A percentile compares a stretch with the other conserved stretches of the same genome.
Evolutionary conservation across 2,113 vertebrate species (phyloP).

Genomic region (Passer montanus): DNA sequence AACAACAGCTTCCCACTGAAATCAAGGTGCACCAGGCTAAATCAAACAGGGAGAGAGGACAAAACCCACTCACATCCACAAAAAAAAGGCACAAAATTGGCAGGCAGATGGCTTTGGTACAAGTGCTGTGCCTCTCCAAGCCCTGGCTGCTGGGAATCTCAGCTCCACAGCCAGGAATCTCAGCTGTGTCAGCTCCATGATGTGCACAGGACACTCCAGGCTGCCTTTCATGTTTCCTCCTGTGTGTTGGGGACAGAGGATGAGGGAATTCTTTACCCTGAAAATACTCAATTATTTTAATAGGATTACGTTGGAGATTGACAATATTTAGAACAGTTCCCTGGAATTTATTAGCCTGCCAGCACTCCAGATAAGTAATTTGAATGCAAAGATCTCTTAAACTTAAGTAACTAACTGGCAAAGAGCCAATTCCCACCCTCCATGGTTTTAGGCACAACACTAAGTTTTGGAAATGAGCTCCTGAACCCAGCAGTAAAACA

Average conservation of each 20-base stretch:
- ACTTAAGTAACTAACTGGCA: conserved; percentile 75
- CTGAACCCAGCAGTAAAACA: not conserved
- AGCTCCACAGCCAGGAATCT: not conserved
- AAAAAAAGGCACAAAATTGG: not conserved
- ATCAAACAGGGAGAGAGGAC: not conserved
- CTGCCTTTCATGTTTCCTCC: conserved; percentile 48
- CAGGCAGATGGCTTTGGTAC: rapidly evolving
- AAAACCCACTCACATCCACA: rapidly evolving
- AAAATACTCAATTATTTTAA: conserved; percentile 78
- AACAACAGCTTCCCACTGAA: not conserved
- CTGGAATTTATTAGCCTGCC: conserved; percentile 70
- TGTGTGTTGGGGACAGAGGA: not conserved
- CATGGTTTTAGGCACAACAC: not conserved
- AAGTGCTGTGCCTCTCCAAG: not conserved
- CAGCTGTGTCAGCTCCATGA: not conserved
- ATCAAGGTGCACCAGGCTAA: not conserved
- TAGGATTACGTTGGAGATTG: conserved; percentile 72
- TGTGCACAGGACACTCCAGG: conserved; percentile 49
- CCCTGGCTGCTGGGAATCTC: not conserved
- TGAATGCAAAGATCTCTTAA: conserved; percentile 66
- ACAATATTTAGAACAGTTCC: conserved; percentile 69
- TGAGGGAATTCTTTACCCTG: conserved; percentile 64
- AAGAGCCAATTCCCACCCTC: conserved; percentile 42
- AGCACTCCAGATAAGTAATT: conserved; percentile 67
- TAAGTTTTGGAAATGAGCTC: not conserved